These are phyloP conservation scores for Eustalomyia histrio DNA, from an alignment of 2,888 invertebrate genomes.

Conservation along the genomic window DNA sequence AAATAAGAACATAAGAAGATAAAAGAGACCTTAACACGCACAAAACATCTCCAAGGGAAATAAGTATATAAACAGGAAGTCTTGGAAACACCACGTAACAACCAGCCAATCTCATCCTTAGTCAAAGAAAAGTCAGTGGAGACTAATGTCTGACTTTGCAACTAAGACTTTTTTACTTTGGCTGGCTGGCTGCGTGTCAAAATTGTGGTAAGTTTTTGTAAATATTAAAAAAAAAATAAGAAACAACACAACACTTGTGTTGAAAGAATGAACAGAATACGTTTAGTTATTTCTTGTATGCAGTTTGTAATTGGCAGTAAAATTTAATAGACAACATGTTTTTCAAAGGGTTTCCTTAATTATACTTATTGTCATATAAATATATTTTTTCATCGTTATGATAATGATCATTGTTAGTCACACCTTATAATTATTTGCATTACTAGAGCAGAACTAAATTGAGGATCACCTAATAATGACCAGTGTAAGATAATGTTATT, in stretches of 20 bases:
- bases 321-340: conserved; percentile 23
- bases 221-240: conserved; percentile 47
- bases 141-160: conserved; percentile 37
- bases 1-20: conserved; percentile 52
- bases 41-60: conserved; percentile 55
- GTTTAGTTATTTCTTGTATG: background rate
- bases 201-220: conserved; percentile 59
- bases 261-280: background rate
- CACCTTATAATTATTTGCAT: conserved; percentile 4
- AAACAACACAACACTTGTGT: conserved; percentile 3
- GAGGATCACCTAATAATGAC: conserved; percentile 25
- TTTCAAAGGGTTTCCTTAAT: conserved; percentile 16
- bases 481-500: background rate
- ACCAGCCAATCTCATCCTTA: conserved; percentile 40
- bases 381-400: conserved; percentile 7
- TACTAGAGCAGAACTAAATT: conserved; percentile 29
- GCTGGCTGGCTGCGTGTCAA: conserved; percentile 58
- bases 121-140: background rate
- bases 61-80: conserved; percentile 55
- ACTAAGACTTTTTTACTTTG: conserved; percentile 11
- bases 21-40: conserved; percentile 63
- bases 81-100: conserved; percentile 61
- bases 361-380: conserved; percentile 15
- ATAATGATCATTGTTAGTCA: conserved; percentile 4
- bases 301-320: conserved; percentile 31